Evolutionary conservation across 1,140 invertebrate species (phyloP).

Genomic region (Popillia japonica): DNA sequence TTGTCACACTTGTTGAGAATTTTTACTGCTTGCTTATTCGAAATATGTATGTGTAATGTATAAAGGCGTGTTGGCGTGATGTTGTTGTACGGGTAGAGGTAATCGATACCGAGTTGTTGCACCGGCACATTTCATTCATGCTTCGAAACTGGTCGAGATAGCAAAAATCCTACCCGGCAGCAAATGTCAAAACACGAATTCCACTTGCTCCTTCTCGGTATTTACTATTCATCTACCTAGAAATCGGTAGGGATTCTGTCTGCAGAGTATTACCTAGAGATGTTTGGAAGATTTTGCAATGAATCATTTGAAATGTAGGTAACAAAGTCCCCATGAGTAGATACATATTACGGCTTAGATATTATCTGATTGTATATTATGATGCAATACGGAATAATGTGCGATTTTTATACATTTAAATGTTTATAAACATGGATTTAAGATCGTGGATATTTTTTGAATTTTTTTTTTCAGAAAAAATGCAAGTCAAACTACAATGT

Average conservation of each 20-base stretch:
- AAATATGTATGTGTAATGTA: slow-evolving; percentile 19
- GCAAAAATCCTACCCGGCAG: neutral
- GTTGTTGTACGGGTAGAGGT: neutral
- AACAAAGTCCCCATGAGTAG: too few relatives aligned
- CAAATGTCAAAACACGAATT: slow-evolving; percentile 27
- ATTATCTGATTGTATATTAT: too few relatives aligned
- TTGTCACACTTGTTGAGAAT: neutral
- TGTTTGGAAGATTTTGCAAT: neutral
- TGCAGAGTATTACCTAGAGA: neutral
- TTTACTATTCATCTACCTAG: slow-evolving; percentile 28
- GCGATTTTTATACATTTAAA: too few relatives aligned
- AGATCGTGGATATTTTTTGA: too few relatives aligned
- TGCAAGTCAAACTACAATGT: too few relatives aligned
- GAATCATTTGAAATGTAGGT: neutral
- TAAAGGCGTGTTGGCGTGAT: neutral
- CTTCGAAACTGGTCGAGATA: neutral
- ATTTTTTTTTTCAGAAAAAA: too few relatives aligned
- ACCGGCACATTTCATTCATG: slow-evolving; percentile 26
- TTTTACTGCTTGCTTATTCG: slow-evolving; percentile 29
- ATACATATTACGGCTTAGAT: too few relatives aligned
- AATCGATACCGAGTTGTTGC: slow-evolving; percentile 10
- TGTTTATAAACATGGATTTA: too few relatives aligned
- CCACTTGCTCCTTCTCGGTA: slow-evolving; percentile 14
- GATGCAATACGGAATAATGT: too few relatives aligned
- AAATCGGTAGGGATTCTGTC: neutral